Conservation (phyloP, 2,888 invertebrate genomes). For the Drosophila fungiperda region DNA sequence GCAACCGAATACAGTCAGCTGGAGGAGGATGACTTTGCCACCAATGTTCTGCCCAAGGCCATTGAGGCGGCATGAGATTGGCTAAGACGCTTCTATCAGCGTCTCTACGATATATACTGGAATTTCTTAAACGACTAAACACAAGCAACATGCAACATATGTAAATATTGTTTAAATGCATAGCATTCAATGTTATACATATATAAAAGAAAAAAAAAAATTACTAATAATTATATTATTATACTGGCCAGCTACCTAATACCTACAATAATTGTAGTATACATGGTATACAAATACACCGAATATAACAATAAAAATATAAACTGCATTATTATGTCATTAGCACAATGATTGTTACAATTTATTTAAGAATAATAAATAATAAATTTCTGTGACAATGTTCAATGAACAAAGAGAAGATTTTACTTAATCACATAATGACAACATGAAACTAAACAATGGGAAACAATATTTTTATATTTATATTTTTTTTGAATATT, state of each 20-base stretch:
- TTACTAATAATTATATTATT: not conserved
- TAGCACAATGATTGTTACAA: not conserved
- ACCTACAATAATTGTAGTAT: not conserved
- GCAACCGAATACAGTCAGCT: not conserved
- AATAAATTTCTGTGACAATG: not conserved
- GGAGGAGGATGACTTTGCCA: conserved; percentile 46
- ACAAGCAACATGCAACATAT: not conserved
- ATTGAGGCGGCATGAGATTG: conserved; percentile 73
- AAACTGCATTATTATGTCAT: not conserved
- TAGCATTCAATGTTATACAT: not conserved
- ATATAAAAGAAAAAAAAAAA: not conserved
- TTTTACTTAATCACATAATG: not conserved
- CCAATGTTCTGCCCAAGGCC: conserved; percentile 54
- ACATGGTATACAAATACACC: not conserved
- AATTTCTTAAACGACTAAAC: conserved; percentile 53
- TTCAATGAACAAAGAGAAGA: not conserved
- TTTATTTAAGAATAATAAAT: not conserved
- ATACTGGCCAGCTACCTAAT: not conserved
- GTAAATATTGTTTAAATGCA: not conserved
- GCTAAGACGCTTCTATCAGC: conserved; percentile 72
- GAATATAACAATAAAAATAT: not conserved
- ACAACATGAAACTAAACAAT: not conserved
- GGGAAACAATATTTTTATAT: not conserved
- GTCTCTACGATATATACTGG: conserved; percentile 68
- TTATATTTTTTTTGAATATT: not conserved